Conservation (phyloP, 1,140 invertebrate genomes). For the Chrysopa pallens region DNA sequence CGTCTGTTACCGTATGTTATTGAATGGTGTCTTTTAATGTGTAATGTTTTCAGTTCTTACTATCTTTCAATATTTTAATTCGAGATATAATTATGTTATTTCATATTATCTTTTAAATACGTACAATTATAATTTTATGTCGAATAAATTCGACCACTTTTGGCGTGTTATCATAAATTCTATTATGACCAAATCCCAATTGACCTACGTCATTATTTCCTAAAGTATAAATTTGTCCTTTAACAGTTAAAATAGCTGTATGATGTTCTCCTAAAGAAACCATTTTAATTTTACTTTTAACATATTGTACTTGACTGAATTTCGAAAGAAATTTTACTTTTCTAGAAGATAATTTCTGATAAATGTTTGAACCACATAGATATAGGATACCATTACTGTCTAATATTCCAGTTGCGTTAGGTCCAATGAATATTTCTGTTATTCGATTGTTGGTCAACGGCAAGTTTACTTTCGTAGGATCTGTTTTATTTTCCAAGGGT, state of each 20-base stretch:
- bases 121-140: constrained; percentile 3
- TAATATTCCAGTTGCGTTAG: constrained; percentile 44
- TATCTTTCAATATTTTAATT: too few relatives aligned
- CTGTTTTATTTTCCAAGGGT: too few relatives aligned
- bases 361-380: constrained; percentile 46
- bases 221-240: constrained; percentile 46
- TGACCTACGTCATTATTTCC: constrained; percentile 37
- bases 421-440: constrained; percentile 37
- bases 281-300: constrained; percentile 24
- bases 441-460: constrained; percentile 22
- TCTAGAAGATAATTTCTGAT: constrained; percentile 35
- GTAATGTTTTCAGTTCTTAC: too few relatives aligned
- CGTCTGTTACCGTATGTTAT: too few relatives aligned
- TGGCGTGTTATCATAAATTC: not conserved
- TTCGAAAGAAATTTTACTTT: too few relatives aligned
- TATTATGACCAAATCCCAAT: constrained; percentile 6
- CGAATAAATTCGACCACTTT: constrained; percentile 1
- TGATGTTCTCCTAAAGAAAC: constrained; percentile 37
- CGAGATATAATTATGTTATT: too few relatives aligned
- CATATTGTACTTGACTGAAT: too few relatives aligned
- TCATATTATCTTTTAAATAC: too few relatives aligned
- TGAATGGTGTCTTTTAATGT: too few relatives aligned
- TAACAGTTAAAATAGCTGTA: constrained; percentile 39
- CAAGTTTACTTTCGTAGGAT: too few relatives aligned
- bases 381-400: constrained; percentile 41